phyloP scores from a whole-genome alignment of 2,888 invertebrate genomes.

The Drosophila vallismaia region DNA sequence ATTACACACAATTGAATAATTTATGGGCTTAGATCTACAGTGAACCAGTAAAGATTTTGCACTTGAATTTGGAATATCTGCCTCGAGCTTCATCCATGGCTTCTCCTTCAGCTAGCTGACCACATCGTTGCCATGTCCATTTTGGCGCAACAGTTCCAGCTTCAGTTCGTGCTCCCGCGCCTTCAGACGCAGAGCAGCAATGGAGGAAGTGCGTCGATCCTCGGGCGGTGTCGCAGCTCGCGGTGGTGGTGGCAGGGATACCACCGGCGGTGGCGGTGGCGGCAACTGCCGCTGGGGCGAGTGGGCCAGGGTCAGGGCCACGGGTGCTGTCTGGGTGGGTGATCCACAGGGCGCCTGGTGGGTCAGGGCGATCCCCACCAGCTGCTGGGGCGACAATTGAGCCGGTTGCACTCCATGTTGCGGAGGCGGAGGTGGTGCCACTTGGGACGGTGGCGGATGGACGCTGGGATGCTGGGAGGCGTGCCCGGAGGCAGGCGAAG shows the following conservation, averaged over 20 bases:
- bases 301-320: slow-evolving; percentile 61
- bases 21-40: slow-evolving; percentile 62
- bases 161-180: slow-evolving; percentile 95
- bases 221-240: slow-evolving; percentile 87
- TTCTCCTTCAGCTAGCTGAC: slow-evolving; percentile 86
- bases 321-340: slow-evolving; percentile 67
- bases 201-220: slow-evolving; percentile 93
- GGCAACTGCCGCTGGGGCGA: slow-evolving; percentile 83
- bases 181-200: slow-evolving; percentile 93
- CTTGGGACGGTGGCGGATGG: slow-evolving; percentile 87
- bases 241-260: slow-evolving; percentile 57
- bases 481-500: slow-evolving; percentile 75
- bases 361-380: slow-evolving; percentile 85
- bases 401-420: slow-evolving; percentile 34
- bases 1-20: slow-evolving; percentile 63
- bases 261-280: slow-evolving; percentile 63
- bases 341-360: slow-evolving; percentile 77
- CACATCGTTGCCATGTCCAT: slow-evolving; percentile 88
- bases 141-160: slow-evolving; percentile 92
- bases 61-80: slow-evolving; percentile 34
- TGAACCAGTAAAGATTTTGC: slow-evolving; percentile 44
- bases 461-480: slow-evolving; percentile 56
- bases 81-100: neutral
- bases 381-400: slow-evolving; percentile 87
- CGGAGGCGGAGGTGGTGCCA: slow-evolving; percentile 85